Base-by-base conservation (phyloP, 2,888 invertebrate genomes). In the Chrysina gloriosa region DNA sequence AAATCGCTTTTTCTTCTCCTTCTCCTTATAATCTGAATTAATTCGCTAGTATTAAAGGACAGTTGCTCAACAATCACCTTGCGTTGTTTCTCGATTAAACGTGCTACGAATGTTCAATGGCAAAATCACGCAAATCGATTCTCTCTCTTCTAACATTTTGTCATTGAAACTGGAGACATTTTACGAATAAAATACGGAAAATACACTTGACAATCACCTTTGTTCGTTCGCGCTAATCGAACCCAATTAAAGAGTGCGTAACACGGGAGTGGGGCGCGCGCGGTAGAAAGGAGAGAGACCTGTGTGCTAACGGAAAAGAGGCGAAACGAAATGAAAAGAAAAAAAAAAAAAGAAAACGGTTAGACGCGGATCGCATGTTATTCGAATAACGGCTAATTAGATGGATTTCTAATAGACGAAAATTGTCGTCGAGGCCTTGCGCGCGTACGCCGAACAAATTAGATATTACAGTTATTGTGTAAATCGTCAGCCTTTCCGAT, bases 151-250 rank as follows among this genome's bases (percentile, higher is more conserved):
- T 5, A 39, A 58, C 58, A 58, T 58, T 58, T 58, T 58, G 58
- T 58, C 58, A 58, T 58, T 58, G 58, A 58, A 58, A 58, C 31
- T 4, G 54, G 19, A 54, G 34, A 16, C 11, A 39, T 39, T 58
- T 58, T 39, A 36, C 58, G n/a, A 39, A 58, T 58, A 58, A 58
- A 58, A 58, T 56, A 56, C 6, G 39, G 23, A 25, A 7, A 16
- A 52, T 39, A 58, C 36, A 58, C 58, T 58, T 58, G 58, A 39
- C 58, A 58, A 58, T 58, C 58, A 58, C 58, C 58, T 58, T 58
- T 58, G 58, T 58, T 58, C 14, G 39, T 39, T 7, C 3, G 11
- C 2, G n/a, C 7, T 14, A 52, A 16, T 14, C 52, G 27, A 29
- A 31, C 14, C 31, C 19, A 9, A 16, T 19, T 45, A 21, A n/a